Evolutionary conservation across 2,888 invertebrate genomes (phyloP), one percentile per base, ranked within the genome.

Genomic region (Cephus nigrinus): DNA sequence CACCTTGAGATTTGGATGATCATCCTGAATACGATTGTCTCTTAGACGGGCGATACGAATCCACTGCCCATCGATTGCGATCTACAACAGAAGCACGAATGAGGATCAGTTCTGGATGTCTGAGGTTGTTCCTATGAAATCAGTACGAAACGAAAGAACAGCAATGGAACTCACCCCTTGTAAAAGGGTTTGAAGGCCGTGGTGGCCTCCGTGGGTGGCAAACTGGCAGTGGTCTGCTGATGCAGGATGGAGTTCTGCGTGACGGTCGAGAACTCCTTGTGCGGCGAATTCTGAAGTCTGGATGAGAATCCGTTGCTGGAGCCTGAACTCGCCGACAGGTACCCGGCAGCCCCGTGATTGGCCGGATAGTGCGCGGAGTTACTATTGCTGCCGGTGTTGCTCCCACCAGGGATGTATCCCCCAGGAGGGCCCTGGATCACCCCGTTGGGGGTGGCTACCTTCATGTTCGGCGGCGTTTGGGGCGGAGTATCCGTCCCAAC

Each of bases 391-490:
- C 72, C 68, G 82, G 82, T 86, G 87, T 86, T 90, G 86, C 91
- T 92, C 91, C 94, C 94, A 92, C 94, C 94, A 92, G 95, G 94
- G 86, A 95, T 93, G 87, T 95, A 92, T 95, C 95, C 91, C 95
- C 94, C 86, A 95, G 95, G 90, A 82, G 91, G 91, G 77, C 87
- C 90, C 86, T 91, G 91, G 88, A 91, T 91, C 90, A 91, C 91
- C 83, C 91, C 91, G 85, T 91, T 91, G 87, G 91, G 91, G 92
- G 95, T 96, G 89, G 96, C 96, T 89, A 97, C 94, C 92, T 97
- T 97, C 96, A 97, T 96, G 93, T 96, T 97, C 91, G 98, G 98
- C 84, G 98, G 98, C 84, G 98, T 98, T 93, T 98, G 97, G 68
- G 97, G 97, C 86, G 97, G 98, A 82, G 98, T 98, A 93, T 98